Percentiles rank a stretch among this genome's conserved stretches.
phyloP scores from a whole-genome alignment of 2,888 invertebrate species.

The Magallana nippona region DNA sequence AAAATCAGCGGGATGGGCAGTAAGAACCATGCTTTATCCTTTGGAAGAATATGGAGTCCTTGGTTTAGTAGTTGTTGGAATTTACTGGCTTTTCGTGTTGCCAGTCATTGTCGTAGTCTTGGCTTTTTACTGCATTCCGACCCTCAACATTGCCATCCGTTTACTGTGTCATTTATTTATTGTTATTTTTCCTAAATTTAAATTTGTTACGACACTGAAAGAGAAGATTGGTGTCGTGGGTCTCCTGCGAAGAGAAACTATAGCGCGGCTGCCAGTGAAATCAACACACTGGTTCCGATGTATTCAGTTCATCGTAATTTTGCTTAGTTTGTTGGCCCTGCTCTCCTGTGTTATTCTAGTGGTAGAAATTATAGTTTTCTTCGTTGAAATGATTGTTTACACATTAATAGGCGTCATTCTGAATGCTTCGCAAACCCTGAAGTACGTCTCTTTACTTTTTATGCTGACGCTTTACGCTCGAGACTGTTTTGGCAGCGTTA shows the following conservation, averaged over 20 bases:
- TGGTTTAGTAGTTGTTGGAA: constrained; percentile 59
- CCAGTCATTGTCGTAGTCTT: neutral
- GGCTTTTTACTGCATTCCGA: neutral
- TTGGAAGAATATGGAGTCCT: constrained; percentile 48
- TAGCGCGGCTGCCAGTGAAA: constrained; percentile 57
- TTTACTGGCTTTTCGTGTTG: constrained; percentile 46
- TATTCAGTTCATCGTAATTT: constrained; percentile 46
- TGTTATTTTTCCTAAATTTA: neutral
- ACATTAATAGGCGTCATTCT: constrained; percentile 75
- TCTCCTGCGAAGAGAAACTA: constrained; percentile 66
- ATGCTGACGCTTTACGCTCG: constrained; percentile 70
- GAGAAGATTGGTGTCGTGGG: neutral
- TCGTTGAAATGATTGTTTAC: constrained; percentile 74
- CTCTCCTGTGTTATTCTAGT: constrained; percentile 72
- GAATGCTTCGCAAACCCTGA: constrained; percentile 69
- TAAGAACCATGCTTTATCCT: neutral
- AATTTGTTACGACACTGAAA: neutral
- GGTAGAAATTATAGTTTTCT: constrained; percentile 71
- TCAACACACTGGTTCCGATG: neutral
- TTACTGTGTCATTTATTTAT: constrained; percentile 1
- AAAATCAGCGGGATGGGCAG: constrained; percentile 12
- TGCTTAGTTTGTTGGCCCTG: constrained; percentile 68
- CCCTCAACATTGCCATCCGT: neutral
- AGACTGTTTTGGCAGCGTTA: constrained; percentile 72
- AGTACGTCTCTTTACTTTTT: constrained; percentile 71